Percentiles rank a stretch among this genome's conserved stretches.
Evolutionary conservation across 2,113 vertebrate species (phyloP).

Genomic region (Rhinopithecus roxellana): DNA sequence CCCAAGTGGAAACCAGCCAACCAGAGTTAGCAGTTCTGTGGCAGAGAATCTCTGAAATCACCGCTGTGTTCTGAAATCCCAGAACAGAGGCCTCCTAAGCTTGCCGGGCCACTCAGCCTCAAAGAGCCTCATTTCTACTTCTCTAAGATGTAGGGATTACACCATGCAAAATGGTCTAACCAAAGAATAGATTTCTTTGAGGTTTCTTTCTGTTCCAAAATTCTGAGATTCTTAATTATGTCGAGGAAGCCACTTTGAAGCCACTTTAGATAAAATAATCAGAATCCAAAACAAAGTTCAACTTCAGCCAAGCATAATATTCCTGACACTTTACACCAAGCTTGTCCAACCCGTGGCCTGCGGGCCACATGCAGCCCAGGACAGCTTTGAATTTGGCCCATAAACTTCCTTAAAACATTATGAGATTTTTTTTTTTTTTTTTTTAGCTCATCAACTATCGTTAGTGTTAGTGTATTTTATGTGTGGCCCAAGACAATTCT

Average conservation of each 20-base stretch:
- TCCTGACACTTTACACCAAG: background rate
- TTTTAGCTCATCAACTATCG: too few species aligned
- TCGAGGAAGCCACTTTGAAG: background rate
- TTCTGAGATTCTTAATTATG: background rate
- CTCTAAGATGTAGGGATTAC: background rate
- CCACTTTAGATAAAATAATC: background rate
- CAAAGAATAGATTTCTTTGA: background rate
- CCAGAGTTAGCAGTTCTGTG: too few species aligned
- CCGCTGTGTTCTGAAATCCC: background rate
- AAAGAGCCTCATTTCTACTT: too few species aligned
- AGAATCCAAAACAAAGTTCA: background rate
- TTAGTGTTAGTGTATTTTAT: too few species aligned
- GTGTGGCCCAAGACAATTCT: too few species aligned
- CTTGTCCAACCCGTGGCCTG: too few species aligned
- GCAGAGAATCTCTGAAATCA: background rate
- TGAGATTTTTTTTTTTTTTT: too few species aligned
- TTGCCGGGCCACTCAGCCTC: background rate
- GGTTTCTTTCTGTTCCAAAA: background rate
- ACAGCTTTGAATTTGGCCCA: too few species aligned
- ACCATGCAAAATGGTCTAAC: background rate
- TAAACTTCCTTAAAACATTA: too few species aligned
- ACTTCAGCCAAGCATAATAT: background rate
- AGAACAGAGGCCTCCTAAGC: background rate
- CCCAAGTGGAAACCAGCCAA: background rate
- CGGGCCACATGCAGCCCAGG: too few species aligned